Percentiles rank a stretch among this genome's conserved stretches.
Evolutionary conservation across 2,113 vertebrate species (phyloP).

Genomic region (Noturus placidus): DNA sequence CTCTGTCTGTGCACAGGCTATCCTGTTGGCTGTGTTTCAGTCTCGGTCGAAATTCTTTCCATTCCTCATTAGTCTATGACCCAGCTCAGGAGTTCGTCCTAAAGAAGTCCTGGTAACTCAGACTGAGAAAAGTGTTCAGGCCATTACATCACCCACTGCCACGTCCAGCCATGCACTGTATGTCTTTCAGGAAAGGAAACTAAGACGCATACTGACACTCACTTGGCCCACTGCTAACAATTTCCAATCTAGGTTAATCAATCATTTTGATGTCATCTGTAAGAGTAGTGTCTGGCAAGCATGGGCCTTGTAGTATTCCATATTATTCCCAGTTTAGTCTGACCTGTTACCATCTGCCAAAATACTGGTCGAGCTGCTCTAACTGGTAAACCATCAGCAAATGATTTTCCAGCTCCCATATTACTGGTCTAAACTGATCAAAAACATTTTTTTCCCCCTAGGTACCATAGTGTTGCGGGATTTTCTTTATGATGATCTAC

Average conservation of each 20-base stretch:
- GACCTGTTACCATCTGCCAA: background rate
- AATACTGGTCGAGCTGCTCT: background rate
- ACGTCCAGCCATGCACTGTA: slow-evolving; percentile 56
- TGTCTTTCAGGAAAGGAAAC: slow-evolving; percentile 49
- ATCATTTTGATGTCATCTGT: slow-evolving; percentile 6
- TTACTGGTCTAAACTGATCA: background rate
- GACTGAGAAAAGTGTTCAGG: slow-evolving; percentile 67
- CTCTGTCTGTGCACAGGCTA: background rate
- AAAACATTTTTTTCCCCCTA: background rate
- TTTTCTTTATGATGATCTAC: background rate
- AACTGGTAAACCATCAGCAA: background rate
- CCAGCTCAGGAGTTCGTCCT: slow-evolving; percentile 23
- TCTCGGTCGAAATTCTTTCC: slow-evolving; percentile 62
- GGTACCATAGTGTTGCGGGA: background rate
- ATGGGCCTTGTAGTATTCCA: background rate
- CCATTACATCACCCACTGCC: slow-evolving; percentile 66
- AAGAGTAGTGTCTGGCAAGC: background rate
- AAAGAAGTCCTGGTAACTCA: slow-evolving; percentile 33
- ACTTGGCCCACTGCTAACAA: background rate
- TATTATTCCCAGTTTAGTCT: background rate
- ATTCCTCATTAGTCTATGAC: slow-evolving; percentile 64
- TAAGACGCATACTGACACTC: slow-evolving; percentile 31
- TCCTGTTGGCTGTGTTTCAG: slow-evolving; percentile 10
- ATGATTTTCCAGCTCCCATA: background rate
- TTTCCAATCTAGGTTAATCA: slow-evolving; percentile 11